Conservation (phyloP, 1,140 invertebrate species). For the Carcinoscorpius rotundicauda region DNA sequence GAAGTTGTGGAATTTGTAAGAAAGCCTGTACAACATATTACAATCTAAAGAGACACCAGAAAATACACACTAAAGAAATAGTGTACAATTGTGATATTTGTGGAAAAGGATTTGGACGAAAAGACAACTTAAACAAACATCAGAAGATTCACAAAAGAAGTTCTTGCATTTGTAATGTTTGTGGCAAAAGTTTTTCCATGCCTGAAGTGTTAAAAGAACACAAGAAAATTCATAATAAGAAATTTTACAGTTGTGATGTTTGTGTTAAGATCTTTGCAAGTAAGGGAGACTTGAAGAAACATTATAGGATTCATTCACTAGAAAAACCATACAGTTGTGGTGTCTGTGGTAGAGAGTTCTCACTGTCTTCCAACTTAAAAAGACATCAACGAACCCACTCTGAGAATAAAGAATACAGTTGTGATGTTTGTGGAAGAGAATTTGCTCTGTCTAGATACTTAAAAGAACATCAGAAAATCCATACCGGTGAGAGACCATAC, state of each 20-base stretch:
- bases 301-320: constrained; percentile 47
- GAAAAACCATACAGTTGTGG: constrained; percentile 1
- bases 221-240: no score
- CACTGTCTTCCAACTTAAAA: constrained; percentile 7
- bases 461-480: constrained; percentile 69
- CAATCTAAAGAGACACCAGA: constrained; percentile 72
- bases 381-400: constrained; percentile 12
- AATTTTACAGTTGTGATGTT: no score
- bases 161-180: no score
- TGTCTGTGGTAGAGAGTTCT: constrained; percentile 9
- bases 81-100: constrained; percentile 40
- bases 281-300: no score
- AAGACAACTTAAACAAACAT: constrained; percentile 63
- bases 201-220: no score
- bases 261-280: no score
- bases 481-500: constrained; percentile 60
- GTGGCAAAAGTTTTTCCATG: no score
- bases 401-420: constrained; percentile 10
- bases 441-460: constrained; percentile 69
- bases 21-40: constrained; percentile 53
- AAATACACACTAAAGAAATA: constrained; percentile 68
- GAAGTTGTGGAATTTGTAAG: constrained; percentile 21
- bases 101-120: constrained; percentile 57
- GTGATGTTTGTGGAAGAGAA: constrained; percentile 23
- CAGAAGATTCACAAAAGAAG: constrained; percentile 62